Evolutionary conservation across 2,113 vertebrate genomes (phyloP).

Genomic region (Eulacestoma nigropectus): DNA sequence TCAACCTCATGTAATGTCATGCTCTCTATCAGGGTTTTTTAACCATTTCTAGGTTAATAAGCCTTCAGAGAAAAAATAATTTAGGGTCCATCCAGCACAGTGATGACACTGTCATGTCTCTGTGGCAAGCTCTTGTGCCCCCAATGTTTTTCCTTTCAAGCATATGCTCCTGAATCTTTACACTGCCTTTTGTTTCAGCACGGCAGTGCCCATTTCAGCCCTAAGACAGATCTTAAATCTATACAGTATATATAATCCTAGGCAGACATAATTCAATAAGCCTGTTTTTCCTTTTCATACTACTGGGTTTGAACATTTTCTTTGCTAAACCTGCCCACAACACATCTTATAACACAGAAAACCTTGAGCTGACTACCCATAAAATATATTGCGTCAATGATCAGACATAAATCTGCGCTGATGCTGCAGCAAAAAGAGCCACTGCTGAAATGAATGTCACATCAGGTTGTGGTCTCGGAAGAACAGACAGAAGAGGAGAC

Average conservation of each 20-base stretch:
- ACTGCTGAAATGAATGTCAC: constrained; percentile 5
- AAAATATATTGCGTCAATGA: background rate
- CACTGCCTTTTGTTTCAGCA: background rate
- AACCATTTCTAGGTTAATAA: background rate
- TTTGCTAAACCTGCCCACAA: background rate
- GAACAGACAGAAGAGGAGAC: background rate
- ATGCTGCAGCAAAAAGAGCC: background rate
- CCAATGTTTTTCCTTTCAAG: background rate
- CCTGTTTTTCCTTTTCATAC: background rate
- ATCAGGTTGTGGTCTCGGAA: background rate
- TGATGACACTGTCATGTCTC: background rate
- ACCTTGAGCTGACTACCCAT: constrained; percentile 31
- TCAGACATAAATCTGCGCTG: background rate
- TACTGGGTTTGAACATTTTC: background rate
- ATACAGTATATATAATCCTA: background rate
- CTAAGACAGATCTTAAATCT: background rate
- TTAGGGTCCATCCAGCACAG: background rate
- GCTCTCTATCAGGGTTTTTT: background rate
- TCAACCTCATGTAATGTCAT: background rate
- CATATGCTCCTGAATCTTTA: background rate
- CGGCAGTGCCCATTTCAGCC: background rate
- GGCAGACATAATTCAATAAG: background rate
- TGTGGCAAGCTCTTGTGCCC: background rate
- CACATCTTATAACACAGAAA: background rate
- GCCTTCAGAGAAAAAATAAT: background rate